Evolutionary conservation across 2,888 invertebrate genomes (phyloP), one percentile per base, ranked within the genome.

Genomic region (Ochropleura leucogaster): DNA sequence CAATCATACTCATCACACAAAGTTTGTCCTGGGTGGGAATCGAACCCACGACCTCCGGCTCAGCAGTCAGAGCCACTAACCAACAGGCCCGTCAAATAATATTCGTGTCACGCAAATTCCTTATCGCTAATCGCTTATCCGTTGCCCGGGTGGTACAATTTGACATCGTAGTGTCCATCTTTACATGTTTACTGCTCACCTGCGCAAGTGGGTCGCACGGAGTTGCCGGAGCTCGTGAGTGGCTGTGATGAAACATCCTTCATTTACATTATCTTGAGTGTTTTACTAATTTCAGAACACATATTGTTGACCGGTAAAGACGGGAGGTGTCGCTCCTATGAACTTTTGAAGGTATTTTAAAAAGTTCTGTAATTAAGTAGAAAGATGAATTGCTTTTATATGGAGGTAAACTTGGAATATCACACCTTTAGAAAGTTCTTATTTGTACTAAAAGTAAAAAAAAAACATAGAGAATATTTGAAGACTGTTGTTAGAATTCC

Each of bases 191-290:
- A 87, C 83, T 77, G 83, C 75, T 68, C 92, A 92, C 92, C 91
- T 90, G 91, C 73, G 88, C 85, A 90, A 87, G 80, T 92, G 87
- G 91, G 91, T 89, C 90, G 90, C 74, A 18, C 60, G 47, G 49
- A 60, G 64, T 72, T 77, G 80, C 77, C 1, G 70, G 75, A 64
- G 79, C 75, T 10, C 68, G 77, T 77, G 65, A 68, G 60, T 65
- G 69, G 47, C 68, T 67, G 78, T 85, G 84, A 87, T 87, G 87
- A 82, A 86, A 84, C 84, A 76, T 74, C 78, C 60, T 70, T 64
- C 57, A 77, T 82, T 82, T 82, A 40, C 44, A 82, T 76, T 49
- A 63, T 60, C 69, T 68, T 49, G 5, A 63, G 14, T 20, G 2
- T 16, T 40, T 8, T 4, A 12, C 16, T 47, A 46, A 51, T 49